These are phyloP conservation scores for Mormyrops attenuatus DNA, from an alignment of 2,797 vertebrate species.

Conservation along the genomic window DNA sequence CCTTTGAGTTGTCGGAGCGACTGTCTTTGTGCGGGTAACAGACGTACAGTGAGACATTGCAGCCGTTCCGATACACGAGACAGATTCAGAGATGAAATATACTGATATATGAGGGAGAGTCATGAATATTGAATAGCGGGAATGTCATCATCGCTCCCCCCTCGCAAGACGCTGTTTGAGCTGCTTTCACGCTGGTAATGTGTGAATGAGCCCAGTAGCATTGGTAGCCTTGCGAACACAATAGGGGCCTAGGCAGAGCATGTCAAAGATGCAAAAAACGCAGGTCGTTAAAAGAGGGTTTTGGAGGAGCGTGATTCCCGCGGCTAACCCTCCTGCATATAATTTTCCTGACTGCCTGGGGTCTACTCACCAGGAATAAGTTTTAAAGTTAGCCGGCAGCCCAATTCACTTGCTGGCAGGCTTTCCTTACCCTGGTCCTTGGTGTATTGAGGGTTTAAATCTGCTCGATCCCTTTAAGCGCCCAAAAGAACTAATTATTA, in stretches of 20 bases:
- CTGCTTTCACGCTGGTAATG: not conserved
- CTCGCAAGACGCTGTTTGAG: not conserved
- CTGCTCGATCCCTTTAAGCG: not conserved
- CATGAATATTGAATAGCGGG: conserved; percentile 14
- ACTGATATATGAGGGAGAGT: not conserved
- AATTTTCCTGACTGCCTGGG: not conserved
- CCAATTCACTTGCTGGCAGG: not conserved
- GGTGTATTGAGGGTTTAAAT: not conserved
- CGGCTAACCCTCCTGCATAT: not conserved
- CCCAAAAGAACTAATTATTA: not conserved
- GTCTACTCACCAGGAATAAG: not conserved
- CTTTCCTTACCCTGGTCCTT: not conserved
- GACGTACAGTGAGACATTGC: conserved; percentile 8
- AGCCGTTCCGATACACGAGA: not conserved
- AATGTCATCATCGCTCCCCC: not conserved
- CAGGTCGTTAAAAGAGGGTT: not conserved
- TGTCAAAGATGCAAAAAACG: not conserved
- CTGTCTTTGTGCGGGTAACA: not conserved
- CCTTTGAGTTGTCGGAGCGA: not conserved
- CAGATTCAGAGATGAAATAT: conserved; percentile 2
- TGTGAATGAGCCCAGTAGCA: conserved; percentile 3
- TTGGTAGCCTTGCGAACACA: not conserved
- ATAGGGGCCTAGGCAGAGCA: not conserved
- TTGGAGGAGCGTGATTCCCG: not conserved
- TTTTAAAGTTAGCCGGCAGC: not conserved